Evolutionary conservation across 2,113 vertebrate species (phyloP).

Genomic region (Seriola quinqueradiata): DNA sequence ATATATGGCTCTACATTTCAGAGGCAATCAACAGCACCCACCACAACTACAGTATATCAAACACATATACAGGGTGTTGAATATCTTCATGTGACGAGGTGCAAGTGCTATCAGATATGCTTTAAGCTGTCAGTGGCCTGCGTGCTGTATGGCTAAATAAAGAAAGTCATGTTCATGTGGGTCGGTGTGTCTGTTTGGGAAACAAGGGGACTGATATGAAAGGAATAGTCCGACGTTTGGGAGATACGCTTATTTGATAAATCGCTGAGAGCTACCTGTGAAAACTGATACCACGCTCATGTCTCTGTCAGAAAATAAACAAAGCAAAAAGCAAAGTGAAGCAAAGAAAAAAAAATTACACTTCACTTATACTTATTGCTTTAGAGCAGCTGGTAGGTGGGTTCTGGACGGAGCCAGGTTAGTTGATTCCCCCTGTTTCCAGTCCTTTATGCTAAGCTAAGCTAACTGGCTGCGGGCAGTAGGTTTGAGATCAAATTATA

Average conservation of each 20-base stretch:
- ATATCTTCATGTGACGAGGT: constrained; percentile 26
- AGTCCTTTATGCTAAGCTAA: not conserved
- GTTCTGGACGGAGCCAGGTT: not conserved
- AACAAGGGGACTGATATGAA: constrained; percentile 1
- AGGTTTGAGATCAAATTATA: too few species aligned
- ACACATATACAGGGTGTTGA: constrained; percentile 12
- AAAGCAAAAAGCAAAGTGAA: too few species aligned
- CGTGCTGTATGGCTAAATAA: constrained; percentile 48
- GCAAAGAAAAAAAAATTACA: not conserved
- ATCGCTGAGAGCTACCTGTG: not conserved
- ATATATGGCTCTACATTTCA: constrained; percentile 19
- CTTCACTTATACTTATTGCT: not conserved
- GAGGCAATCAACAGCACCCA: constrained; percentile 13
- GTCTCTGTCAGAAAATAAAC: not conserved
- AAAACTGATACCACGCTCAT: not conserved
- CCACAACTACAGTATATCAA: constrained; percentile 5
- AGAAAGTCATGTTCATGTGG: constrained; percentile 18
- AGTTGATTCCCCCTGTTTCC: too few species aligned
- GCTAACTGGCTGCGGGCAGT: too few species aligned
- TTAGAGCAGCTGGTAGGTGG: not conserved
- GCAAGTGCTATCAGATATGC: constrained; percentile 18
- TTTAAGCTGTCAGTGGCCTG: constrained; percentile 31
- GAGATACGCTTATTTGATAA: not conserved
- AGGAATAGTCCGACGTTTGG: not conserved
- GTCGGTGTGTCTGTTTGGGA: constrained; percentile 4